Percentiles rank a stretch among this genome's conserved stretches.
phyloP scores from a whole-genome alignment of 2,888 invertebrate genomes.

The Dasypolia templi region DNA sequence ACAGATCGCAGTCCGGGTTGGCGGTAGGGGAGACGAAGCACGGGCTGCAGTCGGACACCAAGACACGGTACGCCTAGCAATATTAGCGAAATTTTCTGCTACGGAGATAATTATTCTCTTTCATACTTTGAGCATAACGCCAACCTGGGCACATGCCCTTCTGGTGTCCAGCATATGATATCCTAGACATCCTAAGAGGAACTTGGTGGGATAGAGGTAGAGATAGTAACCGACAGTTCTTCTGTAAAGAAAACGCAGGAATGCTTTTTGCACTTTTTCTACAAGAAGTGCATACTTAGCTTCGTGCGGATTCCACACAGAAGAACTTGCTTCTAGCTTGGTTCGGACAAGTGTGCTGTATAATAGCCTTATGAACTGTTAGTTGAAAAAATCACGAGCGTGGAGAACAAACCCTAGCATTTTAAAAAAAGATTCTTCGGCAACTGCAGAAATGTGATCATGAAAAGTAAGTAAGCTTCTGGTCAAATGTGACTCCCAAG shows the following conservation, averaged over 20 bases:
- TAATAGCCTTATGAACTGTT: neutral
- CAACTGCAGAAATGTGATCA: neutral
- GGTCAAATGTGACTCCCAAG: neutral
- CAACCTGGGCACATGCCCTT: neutral
- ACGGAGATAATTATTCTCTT: neutral
- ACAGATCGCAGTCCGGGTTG: too few relatives aligned
- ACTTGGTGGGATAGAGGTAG: too few relatives aligned
- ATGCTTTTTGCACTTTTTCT: too few relatives aligned
- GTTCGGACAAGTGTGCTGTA: neutral
- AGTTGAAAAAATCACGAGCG: too few relatives aligned
- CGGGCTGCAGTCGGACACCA: neutral
- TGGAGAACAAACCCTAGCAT: too few relatives aligned
- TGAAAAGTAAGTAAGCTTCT: neutral
- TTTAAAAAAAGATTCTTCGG: neutral
- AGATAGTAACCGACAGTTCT: too few relatives aligned
- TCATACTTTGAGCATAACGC: neutral
- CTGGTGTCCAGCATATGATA: neutral
- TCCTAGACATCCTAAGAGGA: too few relatives aligned
- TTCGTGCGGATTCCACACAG: neutral
- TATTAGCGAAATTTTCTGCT: neutral
- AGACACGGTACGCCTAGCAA: neutral
- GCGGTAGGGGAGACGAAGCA: neutral
- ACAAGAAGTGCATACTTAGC: neutral
- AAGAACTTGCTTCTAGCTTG: neutral
- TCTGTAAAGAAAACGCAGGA: too few relatives aligned